Evolutionary conservation across 37 sponge, comb jelly and placozoan genomes (phyloP).

Genomic region (Chondrosia reniformis): DNA sequence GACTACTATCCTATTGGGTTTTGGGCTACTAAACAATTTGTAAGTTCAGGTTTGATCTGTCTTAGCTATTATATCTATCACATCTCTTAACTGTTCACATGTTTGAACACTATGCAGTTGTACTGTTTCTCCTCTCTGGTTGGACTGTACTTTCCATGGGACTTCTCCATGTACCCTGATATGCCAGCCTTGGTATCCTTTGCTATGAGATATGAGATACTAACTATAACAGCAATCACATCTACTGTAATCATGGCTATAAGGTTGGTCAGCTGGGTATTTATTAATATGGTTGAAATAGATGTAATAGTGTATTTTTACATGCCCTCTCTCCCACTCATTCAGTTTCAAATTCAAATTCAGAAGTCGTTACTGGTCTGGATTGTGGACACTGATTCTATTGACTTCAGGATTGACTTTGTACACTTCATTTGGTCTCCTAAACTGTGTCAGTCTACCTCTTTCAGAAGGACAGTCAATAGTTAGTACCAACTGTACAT

Average conservation of each 20-base stretch:
- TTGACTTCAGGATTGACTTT: conserved; percentile 52
- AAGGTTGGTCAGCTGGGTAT: not conserved
- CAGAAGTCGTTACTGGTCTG: conserved; percentile 40
- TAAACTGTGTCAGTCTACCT: conserved; percentile 36
- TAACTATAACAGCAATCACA: not conserved
- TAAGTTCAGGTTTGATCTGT: conserved; percentile 7
- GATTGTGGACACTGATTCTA: conserved; percentile 41
- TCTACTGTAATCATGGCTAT: conserved; percentile 28
- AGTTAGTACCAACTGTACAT: not conserved
- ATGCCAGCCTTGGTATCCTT: conserved; percentile 30
- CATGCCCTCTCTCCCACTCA: not conserved
- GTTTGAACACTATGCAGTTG: not conserved
- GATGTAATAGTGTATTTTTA: not conserved
- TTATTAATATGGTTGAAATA: no score
- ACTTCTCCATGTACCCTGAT: conserved; percentile 45
- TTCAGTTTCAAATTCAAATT: not conserved
- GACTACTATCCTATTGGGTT: conserved; percentile 45
- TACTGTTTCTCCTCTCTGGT: conserved; percentile 18
- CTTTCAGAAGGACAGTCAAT: not conserved
- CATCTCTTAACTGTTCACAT: not conserved
- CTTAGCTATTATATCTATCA: not conserved
- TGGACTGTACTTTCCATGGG: conserved; percentile 66
- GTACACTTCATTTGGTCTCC: conserved; percentile 47
- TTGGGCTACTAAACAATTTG: conserved; percentile 53
- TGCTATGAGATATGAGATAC: conserved; percentile 12